Base-by-base conservation (phyloP, 1,140 invertebrate species). In the Eurosta solidaginis region DNA sequence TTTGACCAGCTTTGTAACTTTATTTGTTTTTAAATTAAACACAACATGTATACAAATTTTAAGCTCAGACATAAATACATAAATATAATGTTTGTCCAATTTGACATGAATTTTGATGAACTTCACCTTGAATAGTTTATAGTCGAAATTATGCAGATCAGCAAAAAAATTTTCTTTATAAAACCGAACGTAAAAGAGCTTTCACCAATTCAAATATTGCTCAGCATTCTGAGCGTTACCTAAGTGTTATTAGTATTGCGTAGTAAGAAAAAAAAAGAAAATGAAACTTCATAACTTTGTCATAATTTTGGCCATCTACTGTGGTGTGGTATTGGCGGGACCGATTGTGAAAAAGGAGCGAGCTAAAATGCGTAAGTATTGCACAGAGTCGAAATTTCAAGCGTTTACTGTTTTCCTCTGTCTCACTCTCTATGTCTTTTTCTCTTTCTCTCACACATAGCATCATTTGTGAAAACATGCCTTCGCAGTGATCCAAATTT, bases 381-480 rank as follows among this genome's bases (percentile, higher is more conserved):
- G n/a, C n/a, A n/a, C n/a, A n/a, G n/a, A n/a, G n/a, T n/a, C n/a
- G n/a, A n/a, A n/a, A n/a, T n/a, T n/a, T 75, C 75, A 49, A 36
- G 22, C 22, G 2, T 42, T 25, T 50, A 59, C 74, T 25, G 40
- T 29, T 2, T 29, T 6, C 20, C 77, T 45, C 12, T 44, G 49
- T 42, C 42, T 77, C 5, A 7, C 20, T 47, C 77, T 45, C 12
- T 44, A 59, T 42, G 40, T 77, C 5, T 17, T 29, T 47, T 27
- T 36, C 1, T 22, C 73, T 1, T 59, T 20, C 36, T 17, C 1
- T n/a, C 25, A 50, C 78, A 89, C 89, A 0, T 88, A 94, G 93
- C 93, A 10, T 87, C 89, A 1, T 93, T 92, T 82, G 90, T 94
- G 0, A 88, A 92, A 49, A 80, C 92, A 9, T 94, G 93, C 81